Base-by-base conservation (phyloP, 2,888 invertebrate species). In the Schizotus pectinicornis region DNA sequence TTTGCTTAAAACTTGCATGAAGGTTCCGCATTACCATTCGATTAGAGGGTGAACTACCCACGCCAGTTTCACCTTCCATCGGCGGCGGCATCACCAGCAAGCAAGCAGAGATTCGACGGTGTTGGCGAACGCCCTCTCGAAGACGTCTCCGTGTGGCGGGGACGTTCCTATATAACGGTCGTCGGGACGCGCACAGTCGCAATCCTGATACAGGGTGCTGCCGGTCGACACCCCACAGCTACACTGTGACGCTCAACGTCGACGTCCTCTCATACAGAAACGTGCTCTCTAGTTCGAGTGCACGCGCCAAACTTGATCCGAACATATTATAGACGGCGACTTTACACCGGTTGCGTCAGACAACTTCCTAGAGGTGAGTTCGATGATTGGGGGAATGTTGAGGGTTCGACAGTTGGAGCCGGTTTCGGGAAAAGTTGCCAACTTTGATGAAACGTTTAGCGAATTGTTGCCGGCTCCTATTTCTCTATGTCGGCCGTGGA, bases 141-240 rank as follows among this genome's bases (percentile, higher is more conserved):
- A 59, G 54, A 59, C 59, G 47, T 14, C 32, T 56, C 51, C 47
- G 48, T 52, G 52, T 59, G 59, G 59, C 59, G 59, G 59, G 59
- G 59, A 56, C 59, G 35, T 59, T n/a, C 35, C 55, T 59, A 59
- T 59, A 59, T 36, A 59, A 59, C 54, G 32, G 46, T 37, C 32
- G 49, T 38, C 47, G 43, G 33, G 51, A 37, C 50, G 59, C 59
- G 59, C 59, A 59, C 51, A 55, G 59, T 59, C 59, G 59, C 59
- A 59, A 59, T 56, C 48, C 56, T 59, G 47, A 37, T 45, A 59
- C 36, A 59, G 59, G 59, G 55, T 59, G 59, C 59, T 59, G 56
- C 56, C 59, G 55, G 36, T 55, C 59, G 46, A 59, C 59, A 59
- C 48, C 55, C 56, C 59, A 47, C 49, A 49, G 14, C 14, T 45